Evolutionary conservation across 2,888 invertebrate genomes (phyloP).

Genomic region (Sinhomidia bicolor): DNA sequence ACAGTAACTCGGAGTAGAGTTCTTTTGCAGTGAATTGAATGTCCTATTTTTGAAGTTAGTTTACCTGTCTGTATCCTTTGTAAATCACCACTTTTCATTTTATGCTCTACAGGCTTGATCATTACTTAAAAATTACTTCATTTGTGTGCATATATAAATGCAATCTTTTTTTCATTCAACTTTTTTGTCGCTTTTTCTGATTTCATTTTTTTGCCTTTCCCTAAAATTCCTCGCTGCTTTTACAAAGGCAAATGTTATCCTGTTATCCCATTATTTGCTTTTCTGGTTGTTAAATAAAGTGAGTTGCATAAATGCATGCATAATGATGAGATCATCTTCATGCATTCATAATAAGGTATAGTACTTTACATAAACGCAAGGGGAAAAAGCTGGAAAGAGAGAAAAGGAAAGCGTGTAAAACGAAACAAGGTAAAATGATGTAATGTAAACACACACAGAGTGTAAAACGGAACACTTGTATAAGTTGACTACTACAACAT

Average conservation of each 20-base stretch:
- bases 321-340: slow-evolving; percentile 63
- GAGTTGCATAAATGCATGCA: slow-evolving; percentile 70
- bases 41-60: too few species aligned
- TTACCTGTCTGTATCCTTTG: neutral
- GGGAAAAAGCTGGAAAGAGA: too few species aligned
- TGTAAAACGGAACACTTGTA: too few species aligned
- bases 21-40: too few species aligned
- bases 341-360: slow-evolving; percentile 49
- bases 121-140: neutral
- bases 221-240: too few species aligned
- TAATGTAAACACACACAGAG: neutral
- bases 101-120: slow-evolving; percentile 49
- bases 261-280: neutral
- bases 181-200: slow-evolving; percentile 1
- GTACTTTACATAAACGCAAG: neutral
- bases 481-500: too few species aligned
- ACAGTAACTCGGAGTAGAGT: too few species aligned
- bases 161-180: slow-evolving; percentile 38
- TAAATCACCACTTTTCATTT: slow-evolving; percentile 50
- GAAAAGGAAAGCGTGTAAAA: neutral
- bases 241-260: neutral
- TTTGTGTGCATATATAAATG: neutral
- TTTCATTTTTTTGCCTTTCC: too few species aligned
- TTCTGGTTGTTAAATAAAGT: slow-evolving; percentile 31
- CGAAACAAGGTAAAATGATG: neutral